Conservation (phyloP, 2,797 vertebrate species). For the Leptodactylus fallax region DNA sequence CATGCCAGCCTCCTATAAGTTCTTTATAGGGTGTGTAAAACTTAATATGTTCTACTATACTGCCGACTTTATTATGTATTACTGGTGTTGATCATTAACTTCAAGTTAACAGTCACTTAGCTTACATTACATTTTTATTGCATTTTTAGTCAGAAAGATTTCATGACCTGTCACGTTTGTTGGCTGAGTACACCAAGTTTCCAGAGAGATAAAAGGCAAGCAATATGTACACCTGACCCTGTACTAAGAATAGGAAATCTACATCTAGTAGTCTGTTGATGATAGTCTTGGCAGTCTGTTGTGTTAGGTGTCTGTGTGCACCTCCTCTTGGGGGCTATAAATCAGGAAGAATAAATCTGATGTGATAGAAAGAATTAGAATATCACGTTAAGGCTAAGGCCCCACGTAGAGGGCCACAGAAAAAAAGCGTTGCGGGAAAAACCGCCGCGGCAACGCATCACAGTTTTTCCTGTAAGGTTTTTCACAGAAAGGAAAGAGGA, state of each 20-base stretch:
- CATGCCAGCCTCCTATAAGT: not conserved
- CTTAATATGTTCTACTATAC: slow-evolving; percentile 11
- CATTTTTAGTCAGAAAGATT: slow-evolving; percentile 4
- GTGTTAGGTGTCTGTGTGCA: slow-evolving; percentile 4
- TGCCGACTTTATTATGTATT: not conserved
- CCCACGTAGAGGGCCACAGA: too few relatives aligned
- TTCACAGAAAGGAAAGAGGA: too few relatives aligned
- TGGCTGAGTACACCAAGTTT: slow-evolving; percentile 5
- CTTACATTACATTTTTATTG: slow-evolving; percentile 8
- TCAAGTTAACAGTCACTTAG: not conserved
- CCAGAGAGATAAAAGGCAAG: slow-evolving; percentile 17
- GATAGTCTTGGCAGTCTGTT: not conserved
- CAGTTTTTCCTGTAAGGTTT: too few relatives aligned
- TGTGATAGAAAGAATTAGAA: too few relatives aligned
- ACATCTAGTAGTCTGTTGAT: not conserved
- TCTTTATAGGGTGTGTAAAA: slow-evolving; percentile 38
- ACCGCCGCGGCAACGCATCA: too few relatives aligned
- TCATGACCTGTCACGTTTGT: not conserved
- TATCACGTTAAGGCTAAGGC: too few relatives aligned
- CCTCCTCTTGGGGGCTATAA: slow-evolving; percentile 3
- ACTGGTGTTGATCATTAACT: slow-evolving; percentile 46
- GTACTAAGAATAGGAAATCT: slow-evolving; percentile 4
- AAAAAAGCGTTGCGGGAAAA: too few relatives aligned
- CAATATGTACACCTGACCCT: slow-evolving; percentile 7
- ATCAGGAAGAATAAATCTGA: not conserved